A percentile compares a stretch with the other conserved stretches of the same genome.
Evolutionary conservation across 2,888 invertebrate species (phyloP).

Genomic region (Eucera pruinosa): DNA sequence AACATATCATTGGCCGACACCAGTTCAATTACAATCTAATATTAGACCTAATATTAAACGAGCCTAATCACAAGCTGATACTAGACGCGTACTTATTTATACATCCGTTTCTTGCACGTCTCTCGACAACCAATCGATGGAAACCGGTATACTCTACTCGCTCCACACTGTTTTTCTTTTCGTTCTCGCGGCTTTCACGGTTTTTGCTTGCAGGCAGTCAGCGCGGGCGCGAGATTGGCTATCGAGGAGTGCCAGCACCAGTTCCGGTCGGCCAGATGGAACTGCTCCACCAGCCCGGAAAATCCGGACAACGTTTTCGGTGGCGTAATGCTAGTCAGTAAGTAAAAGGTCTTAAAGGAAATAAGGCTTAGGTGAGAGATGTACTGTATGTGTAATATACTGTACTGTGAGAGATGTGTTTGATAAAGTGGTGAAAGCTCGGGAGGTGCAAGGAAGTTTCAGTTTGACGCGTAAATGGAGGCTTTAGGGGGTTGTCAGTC

Average conservation of each 20-base stretch:
- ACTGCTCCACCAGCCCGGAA: constrained; percentile 92
- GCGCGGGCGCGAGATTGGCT: constrained; percentile 92
- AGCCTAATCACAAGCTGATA: neutral
- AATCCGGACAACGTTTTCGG: constrained; percentile 92
- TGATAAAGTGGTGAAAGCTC: too few species aligned
- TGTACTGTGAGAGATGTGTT: too few species aligned
- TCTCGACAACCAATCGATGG: neutral
- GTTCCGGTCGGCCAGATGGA: constrained; percentile 94
- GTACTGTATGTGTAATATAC: too few species aligned
- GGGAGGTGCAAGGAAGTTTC: neutral
- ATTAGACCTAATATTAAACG: constrained; percentile 6
- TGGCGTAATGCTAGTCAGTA: constrained; percentile 93
- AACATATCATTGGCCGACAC: neutral
- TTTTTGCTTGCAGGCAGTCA: constrained; percentile 88
- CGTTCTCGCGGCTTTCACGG: constrained; percentile 65
- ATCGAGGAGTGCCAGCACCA: constrained; percentile 96
- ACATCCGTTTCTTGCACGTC: neutral
- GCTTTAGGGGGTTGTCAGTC: neutral
- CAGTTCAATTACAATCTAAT: constrained; percentile 12
- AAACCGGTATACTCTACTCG: neutral
- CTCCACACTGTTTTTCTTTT: constrained; percentile 19
- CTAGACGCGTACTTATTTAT: neutral
- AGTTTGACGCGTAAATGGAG: neutral
- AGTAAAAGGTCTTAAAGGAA: constrained; percentile 84
- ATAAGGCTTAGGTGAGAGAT: constrained; percentile 6